A percentile compares a stretch with the other conserved stretches of the same genome.
phyloP scores from a whole-genome alignment of 2,888 invertebrate species.

The Tiphia femorata region DNA sequence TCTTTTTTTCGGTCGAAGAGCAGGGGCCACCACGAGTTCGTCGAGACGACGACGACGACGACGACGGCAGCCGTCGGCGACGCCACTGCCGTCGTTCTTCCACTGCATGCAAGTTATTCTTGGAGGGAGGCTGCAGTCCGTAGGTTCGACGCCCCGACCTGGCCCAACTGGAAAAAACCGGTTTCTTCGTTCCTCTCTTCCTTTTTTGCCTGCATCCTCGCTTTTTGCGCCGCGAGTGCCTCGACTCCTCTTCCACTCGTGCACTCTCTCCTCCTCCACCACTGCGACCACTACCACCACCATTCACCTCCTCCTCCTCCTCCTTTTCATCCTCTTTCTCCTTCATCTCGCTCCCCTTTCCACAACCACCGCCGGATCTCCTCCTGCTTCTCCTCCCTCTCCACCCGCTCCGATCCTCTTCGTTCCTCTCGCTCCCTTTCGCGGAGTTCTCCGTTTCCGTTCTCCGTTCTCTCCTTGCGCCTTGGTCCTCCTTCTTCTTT shows the following conservation, averaged over 20 bases:
- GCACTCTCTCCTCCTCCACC: slow-evolving; percentile 24
- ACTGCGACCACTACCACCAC: slow-evolving; percentile 21
- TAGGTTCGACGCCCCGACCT: slow-evolving; percentile 70
- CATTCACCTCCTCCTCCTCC: slow-evolving; percentile 11
- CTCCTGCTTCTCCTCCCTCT: slow-evolving; percentile 10
- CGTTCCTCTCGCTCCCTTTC: slow-evolving; percentile 8
- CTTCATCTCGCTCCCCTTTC: slow-evolving; percentile 10
- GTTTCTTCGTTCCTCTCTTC: slow-evolving; percentile 65
- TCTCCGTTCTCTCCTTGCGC: slow-evolving; percentile 12
- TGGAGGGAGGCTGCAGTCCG: slow-evolving; percentile 66
- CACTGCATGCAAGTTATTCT: slow-evolving; percentile 67
- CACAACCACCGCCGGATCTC: slow-evolving; percentile 1
- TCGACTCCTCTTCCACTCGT: slow-evolving; percentile 34
- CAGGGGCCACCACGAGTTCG: slow-evolving; percentile 60
- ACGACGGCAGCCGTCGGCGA: slow-evolving; percentile 11
- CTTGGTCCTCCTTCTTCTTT: slow-evolving; percentile 16
- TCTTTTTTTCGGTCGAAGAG: slow-evolving; percentile 62
- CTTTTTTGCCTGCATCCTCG: slow-evolving; percentile 65
- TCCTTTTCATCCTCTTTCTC: slow-evolving; percentile 9
- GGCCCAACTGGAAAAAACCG: slow-evolving; percentile 70
- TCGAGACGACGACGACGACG: slow-evolving; percentile 36
- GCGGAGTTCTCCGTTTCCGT: slow-evolving; percentile 3
- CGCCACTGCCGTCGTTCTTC: slow-evolving; percentile 30
- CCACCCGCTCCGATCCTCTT: slow-evolving; percentile 16
- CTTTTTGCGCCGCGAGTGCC: slow-evolving; percentile 62